phyloP scores from a whole-genome alignment of 1,140 invertebrate genomes.

The Leucophenga varia region DNA sequence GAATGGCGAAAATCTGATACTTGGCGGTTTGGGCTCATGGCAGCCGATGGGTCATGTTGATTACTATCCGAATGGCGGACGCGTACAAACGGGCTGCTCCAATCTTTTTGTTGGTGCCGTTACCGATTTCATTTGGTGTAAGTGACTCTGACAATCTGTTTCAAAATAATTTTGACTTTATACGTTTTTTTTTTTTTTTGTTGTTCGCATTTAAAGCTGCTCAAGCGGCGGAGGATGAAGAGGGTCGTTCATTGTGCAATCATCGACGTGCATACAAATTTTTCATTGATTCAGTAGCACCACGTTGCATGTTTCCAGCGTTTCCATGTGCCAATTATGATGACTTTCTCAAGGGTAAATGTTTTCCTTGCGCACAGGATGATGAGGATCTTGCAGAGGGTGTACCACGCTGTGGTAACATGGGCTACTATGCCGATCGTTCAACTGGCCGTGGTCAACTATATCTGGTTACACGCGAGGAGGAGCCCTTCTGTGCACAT shows the following conservation, averaged over 20 bases:
- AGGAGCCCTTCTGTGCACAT: slow-evolving; percentile 90
- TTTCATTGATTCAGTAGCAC: slow-evolving; percentile 90
- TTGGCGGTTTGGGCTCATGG: slow-evolving; percentile 80
- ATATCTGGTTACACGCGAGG: slow-evolving; percentile 84
- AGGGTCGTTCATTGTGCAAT: slow-evolving; percentile 87
- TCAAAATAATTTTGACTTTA: background rate
- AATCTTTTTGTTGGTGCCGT: slow-evolving; percentile 88
- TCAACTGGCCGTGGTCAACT: slow-evolving; percentile 78
- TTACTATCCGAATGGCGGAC: slow-evolving; percentile 88
- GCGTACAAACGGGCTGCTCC: slow-evolving; percentile 84
- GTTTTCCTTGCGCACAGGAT: slow-evolving; percentile 61
- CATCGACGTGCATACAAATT: slow-evolving; percentile 90
- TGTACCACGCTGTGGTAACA: slow-evolving; percentile 74
- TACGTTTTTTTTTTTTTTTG: background rate
- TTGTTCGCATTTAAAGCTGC: slow-evolving; percentile 37
- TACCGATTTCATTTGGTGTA: slow-evolving; percentile 87
- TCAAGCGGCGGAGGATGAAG: slow-evolving; percentile 74
- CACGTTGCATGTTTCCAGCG: slow-evolving; percentile 84
- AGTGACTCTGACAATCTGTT: slow-evolving; percentile 48
- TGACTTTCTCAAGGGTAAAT: slow-evolving; percentile 66
- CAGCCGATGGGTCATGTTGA: slow-evolving; percentile 89
- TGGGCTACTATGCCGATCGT: slow-evolving; percentile 91
- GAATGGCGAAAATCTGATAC: slow-evolving; percentile 84
- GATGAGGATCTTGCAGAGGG: slow-evolving; percentile 53
- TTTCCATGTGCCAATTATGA: slow-evolving; percentile 86